Percentiles rank a stretch among this genome's conserved stretches.
Evolutionary conservation across 2,797 vertebrate genomes (phyloP).

Genomic region (Periparus ater): DNA sequence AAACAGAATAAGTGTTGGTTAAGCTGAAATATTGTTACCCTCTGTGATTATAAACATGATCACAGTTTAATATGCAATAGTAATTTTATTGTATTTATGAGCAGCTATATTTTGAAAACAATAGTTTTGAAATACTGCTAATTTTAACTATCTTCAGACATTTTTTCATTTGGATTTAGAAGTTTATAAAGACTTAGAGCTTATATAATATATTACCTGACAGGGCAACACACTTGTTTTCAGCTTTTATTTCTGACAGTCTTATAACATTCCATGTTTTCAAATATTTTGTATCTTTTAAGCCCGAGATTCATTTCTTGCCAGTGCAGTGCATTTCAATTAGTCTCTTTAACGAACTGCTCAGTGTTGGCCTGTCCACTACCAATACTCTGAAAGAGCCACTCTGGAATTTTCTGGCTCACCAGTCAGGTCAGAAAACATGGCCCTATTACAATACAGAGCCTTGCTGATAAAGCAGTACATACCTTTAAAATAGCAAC

Average conservation of each 20-base stretch:
- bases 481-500: slow-evolving; percentile 31
- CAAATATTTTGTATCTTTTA: not conserved
- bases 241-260: not conserved
- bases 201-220: not conserved
- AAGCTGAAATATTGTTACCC: not conserved
- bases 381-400: not conserved
- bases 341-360: slow-evolving; percentile 7
- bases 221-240: not conserved
- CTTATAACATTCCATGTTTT: not conserved
- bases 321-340: slow-evolving; percentile 10
- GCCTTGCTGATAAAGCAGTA: slow-evolving; percentile 18
- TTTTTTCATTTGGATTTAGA: not conserved
- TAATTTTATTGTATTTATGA: not conserved
- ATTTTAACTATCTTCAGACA: not conserved
- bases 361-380: not conserved
- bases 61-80: not conserved
- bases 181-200: not conserved
- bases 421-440: slow-evolving; percentile 23
- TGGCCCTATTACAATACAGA: not conserved
- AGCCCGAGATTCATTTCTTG: not conserved
- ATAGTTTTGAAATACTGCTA: not conserved
- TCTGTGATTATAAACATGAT: not conserved
- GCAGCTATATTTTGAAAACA: not conserved
- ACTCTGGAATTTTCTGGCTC: slow-evolving; percentile 42
- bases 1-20: not conserved